Evolutionary conservation across 2,888 invertebrate genomes (phyloP).

Genomic region (Xestoiulus laeticollis): DNA sequence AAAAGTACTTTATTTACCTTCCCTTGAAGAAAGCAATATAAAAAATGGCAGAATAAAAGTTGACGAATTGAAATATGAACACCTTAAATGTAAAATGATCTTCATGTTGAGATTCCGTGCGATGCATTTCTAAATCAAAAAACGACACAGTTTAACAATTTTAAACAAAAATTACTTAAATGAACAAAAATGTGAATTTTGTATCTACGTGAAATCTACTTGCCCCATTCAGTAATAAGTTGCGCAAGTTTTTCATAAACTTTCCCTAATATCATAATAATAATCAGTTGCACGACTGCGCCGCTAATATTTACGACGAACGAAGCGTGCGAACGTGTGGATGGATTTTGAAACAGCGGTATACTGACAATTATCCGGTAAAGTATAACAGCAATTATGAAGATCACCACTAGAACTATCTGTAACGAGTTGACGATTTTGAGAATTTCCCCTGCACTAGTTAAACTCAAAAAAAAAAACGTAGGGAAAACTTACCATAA

Average conservation of each 20-base stretch:
- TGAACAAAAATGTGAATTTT: no score
- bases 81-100: constrained; percentile 71
- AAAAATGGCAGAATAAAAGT: constrained; percentile 71
- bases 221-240: constrained; percentile 70
- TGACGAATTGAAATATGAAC: constrained; percentile 72
- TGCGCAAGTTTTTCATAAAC: constrained; percentile 69
- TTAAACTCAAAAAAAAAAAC: not conserved
- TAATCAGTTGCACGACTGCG: constrained; percentile 68
- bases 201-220: constrained; percentile 56
- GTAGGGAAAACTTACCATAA: constrained; percentile 65
- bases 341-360: constrained; percentile 67
- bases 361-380: constrained; percentile 69
- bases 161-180: not conserved
- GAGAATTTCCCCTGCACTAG: not conserved
- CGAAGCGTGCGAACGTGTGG: constrained; percentile 66
- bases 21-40: constrained; percentile 73
- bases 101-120: constrained; percentile 71
- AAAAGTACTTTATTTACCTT: constrained; percentile 60
- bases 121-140: constrained; percentile 64
- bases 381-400: constrained; percentile 70
- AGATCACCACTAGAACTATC: constrained; percentile 69
- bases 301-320: constrained; percentile 68
- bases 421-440: constrained; percentile 58
- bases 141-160: constrained; percentile 29
- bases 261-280: constrained; percentile 69